Conservation (phyloP, 1,140 invertebrate species). For the Euwallacea fornicatus region DNA sequence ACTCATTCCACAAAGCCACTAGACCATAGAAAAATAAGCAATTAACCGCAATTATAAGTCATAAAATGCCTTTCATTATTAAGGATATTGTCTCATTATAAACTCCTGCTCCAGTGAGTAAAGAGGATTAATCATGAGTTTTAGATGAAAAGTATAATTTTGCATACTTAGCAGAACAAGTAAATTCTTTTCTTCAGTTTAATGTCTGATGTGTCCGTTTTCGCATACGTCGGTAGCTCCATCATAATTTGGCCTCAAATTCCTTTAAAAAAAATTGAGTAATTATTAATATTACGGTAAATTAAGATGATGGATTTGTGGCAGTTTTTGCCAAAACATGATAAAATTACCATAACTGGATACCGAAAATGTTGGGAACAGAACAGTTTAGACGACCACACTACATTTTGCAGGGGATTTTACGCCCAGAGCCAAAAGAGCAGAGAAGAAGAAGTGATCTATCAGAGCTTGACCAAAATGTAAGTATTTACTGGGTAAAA, state of each 20-base stretch:
- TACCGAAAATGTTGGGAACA: slow-evolving; percentile 9
- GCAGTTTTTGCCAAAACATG: slow-evolving; percentile 1
- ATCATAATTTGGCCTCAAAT: no score
- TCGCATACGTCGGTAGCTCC: no score
- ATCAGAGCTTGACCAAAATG: slow-evolving; percentile 76
- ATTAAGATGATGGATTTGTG: slow-evolving; percentile 14
- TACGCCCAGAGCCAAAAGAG: slow-evolving; percentile 64
- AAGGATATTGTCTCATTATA: slow-evolving; percentile 25
- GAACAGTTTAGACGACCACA: slow-evolving; percentile 28
- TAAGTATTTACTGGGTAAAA: slow-evolving; percentile 54
- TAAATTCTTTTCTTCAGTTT: slow-evolving; percentile 14
- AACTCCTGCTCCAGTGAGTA: slow-evolving; percentile 21
- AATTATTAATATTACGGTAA: background rate
- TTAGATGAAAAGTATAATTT: slow-evolving; percentile 23
- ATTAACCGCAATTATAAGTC: background rate
- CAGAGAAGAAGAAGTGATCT: slow-evolving; percentile 79
- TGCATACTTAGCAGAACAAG: slow-evolving; percentile 29
- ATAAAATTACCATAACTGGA: background rate
- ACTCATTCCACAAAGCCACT: no score
- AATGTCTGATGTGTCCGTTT: background rate
- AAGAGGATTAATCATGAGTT: slow-evolving; percentile 26
- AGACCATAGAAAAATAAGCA: no score
- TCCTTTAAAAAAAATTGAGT: no score
- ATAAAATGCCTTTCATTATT: slow-evolving; percentile 28
- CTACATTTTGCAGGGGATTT: slow-evolving; percentile 68